These are phyloP conservation scores for Ascaphus truei DNA, from an alignment of 2,113 vertebrate species.

Conservation along the genomic window DNA sequence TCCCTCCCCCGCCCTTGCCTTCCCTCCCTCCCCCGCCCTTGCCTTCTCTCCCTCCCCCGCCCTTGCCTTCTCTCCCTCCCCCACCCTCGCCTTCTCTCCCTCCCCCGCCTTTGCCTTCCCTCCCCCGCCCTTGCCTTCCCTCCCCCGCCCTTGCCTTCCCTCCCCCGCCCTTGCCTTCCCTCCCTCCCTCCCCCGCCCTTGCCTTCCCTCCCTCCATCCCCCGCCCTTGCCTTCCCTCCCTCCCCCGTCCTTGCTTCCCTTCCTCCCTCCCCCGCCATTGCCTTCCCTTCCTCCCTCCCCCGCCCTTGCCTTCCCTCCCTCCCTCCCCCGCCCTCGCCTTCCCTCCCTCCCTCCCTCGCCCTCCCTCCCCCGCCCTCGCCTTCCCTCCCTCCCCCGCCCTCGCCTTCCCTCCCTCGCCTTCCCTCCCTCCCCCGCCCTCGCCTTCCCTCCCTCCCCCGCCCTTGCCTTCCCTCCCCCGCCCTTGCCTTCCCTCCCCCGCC, in stretches of 20 bases:
- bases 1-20: slow-evolving; percentile 19
- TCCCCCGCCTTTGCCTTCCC: not conserved
- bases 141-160: not conserved
- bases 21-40: too few relatives aligned
- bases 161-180: not conserved
- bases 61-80: not conserved
- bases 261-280: not conserved
- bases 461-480: not conserved
- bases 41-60: not conserved
- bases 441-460: not conserved
- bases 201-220: too few relatives aligned
- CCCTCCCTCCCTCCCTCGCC: not conserved
- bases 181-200: slow-evolving; percentile 16
- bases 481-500: not conserved
- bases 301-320: not conserved
- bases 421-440: too few relatives aligned
- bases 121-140: not conserved
- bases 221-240: not conserved
- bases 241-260: not conserved
- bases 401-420: not conserved
- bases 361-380: not conserved
- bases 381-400: not conserved
- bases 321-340: not conserved
- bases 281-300: not conserved
- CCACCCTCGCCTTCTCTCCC: not conserved